Evolutionary conservation across 2,113 vertebrate species (phyloP).

Genomic region (Caloenas nicobarica): DNA sequence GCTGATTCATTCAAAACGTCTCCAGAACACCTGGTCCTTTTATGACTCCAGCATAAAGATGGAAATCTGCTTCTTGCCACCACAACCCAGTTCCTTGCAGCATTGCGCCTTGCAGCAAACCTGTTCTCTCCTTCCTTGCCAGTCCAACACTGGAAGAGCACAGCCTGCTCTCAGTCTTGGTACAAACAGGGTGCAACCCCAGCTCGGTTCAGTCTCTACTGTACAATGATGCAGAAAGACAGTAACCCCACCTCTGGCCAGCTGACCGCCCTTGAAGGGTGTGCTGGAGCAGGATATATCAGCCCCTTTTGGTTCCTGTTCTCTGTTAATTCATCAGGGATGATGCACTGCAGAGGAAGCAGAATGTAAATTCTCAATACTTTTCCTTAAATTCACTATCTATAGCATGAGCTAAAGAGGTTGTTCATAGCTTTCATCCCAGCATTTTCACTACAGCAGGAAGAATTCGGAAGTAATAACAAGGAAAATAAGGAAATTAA

Average conservation of each 20-base stretch:
- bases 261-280: not conserved
- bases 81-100: not conserved
- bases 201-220: not conserved
- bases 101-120: not conserved
- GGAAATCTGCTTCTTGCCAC: not conserved
- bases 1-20: not conserved
- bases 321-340: not conserved
- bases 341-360: not conserved
- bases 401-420: not conserved
- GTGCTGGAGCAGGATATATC: not conserved
- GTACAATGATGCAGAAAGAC: not conserved
- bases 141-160: not conserved
- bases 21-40: not conserved
- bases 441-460: not conserved
- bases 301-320: not conserved
- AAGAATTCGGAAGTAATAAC: not conserved
- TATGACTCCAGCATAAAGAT: not conserved
- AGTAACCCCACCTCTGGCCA: too few species aligned
- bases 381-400: not conserved
- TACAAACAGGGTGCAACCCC: not conserved
- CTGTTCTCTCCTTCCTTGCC: not conserved
- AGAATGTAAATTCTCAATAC: not conserved
- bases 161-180: not conserved
- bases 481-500: not conserved
- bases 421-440: not conserved